Evolutionary conservation across 2,797 vertebrate species (phyloP), one percentile per base, ranked within the genome.

Genomic region (Enoplosus armatus): DNA sequence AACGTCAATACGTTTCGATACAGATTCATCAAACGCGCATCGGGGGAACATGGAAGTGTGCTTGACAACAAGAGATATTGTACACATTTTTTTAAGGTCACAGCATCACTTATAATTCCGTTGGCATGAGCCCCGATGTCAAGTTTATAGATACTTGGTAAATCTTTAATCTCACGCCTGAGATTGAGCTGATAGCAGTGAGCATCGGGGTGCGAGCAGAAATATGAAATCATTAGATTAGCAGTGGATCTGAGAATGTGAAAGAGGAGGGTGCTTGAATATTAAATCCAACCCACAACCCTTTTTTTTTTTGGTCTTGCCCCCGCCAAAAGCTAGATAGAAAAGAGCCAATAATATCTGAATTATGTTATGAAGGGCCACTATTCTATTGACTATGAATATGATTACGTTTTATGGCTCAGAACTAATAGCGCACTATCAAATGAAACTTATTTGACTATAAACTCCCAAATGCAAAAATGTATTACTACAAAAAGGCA

Each of bases 1-100:
- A 66, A 81, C 35, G 41, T 94, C 92, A 63, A 94, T 94, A 90
- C 53, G 59, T 85, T 90, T 93, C 91, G 80, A 92, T 92, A 90
- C 69, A 64, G 80, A 94, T 94, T 94, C 84, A 89, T 94, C 91
- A 92, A 83, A 84, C 27, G 55, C 41, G 54, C 83, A 60, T 77
- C 50, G 3, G 58, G 82, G 86, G 82, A 90, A 90, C n/a, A 77
- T 60, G 53, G 68, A 81, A 71, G 88, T 50, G 24, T 45, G 31
- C 79, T 84, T 85, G 89, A 92, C 90, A 87, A 75, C 60, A 60
- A 26, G 63, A 85, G 75, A 86, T 77, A 75, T 58, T 72, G 63
- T 86, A 48, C 39, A 33, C 26, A 7, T 65, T 78, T 77, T 58
- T 67, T 82, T 91, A 88, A 91, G 83, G 91, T 87, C 80, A 78